These are phyloP conservation scores for Aphodius sticticus DNA, from an alignment of 2,888 invertebrate species.

Conservation along the genomic window DNA sequence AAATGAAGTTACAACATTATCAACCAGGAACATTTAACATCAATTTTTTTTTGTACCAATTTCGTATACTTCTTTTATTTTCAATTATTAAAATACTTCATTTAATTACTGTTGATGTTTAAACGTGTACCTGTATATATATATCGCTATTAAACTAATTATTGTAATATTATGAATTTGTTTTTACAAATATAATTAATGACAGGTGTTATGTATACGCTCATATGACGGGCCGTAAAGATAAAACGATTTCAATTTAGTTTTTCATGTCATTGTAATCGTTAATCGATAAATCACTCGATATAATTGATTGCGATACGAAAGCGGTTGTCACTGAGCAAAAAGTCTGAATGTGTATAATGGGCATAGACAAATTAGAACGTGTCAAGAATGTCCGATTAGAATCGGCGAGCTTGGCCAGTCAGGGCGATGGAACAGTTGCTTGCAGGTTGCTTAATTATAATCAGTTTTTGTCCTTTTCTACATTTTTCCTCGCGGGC, in stretches of 20 bases:
- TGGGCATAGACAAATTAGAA: slow-evolving; percentile 4
- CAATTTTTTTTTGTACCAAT: too few relatives aligned
- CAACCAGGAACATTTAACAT: too few relatives aligned
- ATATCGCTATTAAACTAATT: too few relatives aligned
- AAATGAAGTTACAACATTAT: too few relatives aligned
- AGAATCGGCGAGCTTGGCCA: background rate
- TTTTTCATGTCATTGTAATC: background rate
- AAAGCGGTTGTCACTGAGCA: slow-evolving; percentile 4
- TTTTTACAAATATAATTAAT: too few relatives aligned
- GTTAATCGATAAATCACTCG: background rate
- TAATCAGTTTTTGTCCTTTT: background rate
- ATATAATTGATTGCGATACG: background rate
- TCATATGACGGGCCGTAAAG: background rate
- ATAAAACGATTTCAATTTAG: background rate
- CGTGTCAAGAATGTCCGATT: background rate
- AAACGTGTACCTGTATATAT: too few relatives aligned
- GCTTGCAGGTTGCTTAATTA: background rate
- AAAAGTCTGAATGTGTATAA: background rate
- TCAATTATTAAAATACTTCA: too few relatives aligned
- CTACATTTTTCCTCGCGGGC: background rate
- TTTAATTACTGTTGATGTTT: too few relatives aligned
- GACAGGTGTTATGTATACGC: background rate
- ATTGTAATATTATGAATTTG: too few relatives aligned
- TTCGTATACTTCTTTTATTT: too few relatives aligned
- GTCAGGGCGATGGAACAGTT: background rate